These are phyloP conservation scores for Therioaphis trifolii DNA, from an alignment of 2,888 invertebrate genomes.

Conservation along the genomic window DNA sequence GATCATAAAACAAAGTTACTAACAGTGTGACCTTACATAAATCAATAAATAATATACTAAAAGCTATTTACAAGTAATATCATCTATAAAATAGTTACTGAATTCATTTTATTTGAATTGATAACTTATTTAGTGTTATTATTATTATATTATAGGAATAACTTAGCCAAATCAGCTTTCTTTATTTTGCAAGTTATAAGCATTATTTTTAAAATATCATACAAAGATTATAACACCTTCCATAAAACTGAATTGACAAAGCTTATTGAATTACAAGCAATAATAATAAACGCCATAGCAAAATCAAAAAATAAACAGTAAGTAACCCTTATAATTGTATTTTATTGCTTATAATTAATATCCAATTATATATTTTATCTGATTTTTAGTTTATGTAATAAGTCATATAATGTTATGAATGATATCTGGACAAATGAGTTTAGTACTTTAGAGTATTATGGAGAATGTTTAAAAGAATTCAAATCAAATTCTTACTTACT, in stretches of 20 bases:
- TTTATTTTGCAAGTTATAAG: constrained; percentile 45
- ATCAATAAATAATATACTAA: too few relatives aligned
- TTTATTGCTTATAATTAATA: neutral
- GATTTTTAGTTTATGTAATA: constrained; percentile 45
- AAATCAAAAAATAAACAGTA: constrained; percentile 52
- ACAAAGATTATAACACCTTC: constrained; percentile 10
- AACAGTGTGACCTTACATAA: too few relatives aligned
- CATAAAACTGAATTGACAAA: constrained; percentile 37
- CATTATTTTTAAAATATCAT: constrained; percentile 48
- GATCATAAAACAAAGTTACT: too few relatives aligned
- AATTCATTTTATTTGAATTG: too few relatives aligned
- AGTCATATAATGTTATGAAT: constrained; percentile 48
- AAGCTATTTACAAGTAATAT: too few relatives aligned
- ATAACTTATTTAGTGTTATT: too few relatives aligned
- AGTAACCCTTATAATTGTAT: neutral
- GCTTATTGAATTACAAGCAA: constrained; percentile 52
- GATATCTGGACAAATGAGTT: constrained; percentile 48
- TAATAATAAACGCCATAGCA: constrained; percentile 42
- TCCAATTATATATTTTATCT: neutral
- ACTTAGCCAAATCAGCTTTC: constrained; percentile 55
- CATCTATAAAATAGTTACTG: too few relatives aligned
- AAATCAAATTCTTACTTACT: constrained; percentile 50
- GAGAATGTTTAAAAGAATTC: constrained; percentile 43
- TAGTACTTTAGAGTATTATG: constrained; percentile 47
- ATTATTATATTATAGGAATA: constrained; percentile 30